These are phyloP conservation scores for Tamandua tetradactyla DNA, from an alignment of 2,797 vertebrate species.

Conservation along the genomic window DNA sequence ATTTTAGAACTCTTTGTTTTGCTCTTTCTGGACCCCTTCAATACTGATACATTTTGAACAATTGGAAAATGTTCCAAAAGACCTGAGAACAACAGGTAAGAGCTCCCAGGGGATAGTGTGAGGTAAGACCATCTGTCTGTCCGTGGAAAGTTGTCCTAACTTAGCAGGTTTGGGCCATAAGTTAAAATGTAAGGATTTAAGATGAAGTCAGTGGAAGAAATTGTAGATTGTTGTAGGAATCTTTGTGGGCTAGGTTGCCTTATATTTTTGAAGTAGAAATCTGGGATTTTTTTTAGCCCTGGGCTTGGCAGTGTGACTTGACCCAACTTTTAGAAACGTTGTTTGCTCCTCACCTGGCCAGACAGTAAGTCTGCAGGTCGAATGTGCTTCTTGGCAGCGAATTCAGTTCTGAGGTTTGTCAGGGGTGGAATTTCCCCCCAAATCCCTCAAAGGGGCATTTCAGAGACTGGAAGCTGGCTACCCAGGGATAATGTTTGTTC, in stretches of 20 bases:
- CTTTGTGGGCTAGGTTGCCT: neutral
- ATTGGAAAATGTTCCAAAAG: constrained; percentile 46
- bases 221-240: neutral
- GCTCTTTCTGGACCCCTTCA: constrained; percentile 20
- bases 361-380: neutral
- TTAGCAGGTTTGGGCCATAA: neutral
- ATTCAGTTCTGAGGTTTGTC: neutral
- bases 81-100: constrained; percentile 56
- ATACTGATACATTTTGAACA: constrained; percentile 56
- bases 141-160: neutral
- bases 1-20: neutral
- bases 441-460: neutral
- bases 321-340: neutral
- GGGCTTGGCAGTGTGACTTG: neutral
- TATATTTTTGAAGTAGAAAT: neutral
- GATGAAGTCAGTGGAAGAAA: neutral
- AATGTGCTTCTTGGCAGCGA: neutral
- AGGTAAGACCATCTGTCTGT: rapidly evolving
- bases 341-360: neutral
- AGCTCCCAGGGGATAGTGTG: neutral
- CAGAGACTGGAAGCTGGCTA: neutral
- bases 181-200: neutral
- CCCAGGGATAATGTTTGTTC: neutral
- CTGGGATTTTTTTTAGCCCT: neutral
- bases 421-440: neutral